These are phyloP conservation scores for Dermatemys mawii DNA, from an alignment of 2,113 vertebrate species.

Conservation along the genomic window DNA sequence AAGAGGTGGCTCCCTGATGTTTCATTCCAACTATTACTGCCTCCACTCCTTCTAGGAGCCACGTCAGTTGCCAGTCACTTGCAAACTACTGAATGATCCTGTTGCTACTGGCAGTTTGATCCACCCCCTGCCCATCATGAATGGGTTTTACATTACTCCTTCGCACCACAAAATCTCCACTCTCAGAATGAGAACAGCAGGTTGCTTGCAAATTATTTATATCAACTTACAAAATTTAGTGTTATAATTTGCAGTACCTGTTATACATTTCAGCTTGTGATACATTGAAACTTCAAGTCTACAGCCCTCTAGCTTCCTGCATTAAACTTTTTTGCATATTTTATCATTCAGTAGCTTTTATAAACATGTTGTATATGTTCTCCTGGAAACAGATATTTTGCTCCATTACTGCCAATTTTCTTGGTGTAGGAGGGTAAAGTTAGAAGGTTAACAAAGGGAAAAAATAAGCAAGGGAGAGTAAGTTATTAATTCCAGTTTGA, in stretches of 20 bases:
- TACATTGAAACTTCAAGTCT: background rate
- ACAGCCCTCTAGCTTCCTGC: background rate
- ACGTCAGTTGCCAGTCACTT: background rate
- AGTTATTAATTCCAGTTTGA: background rate
- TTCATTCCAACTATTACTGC: background rate
- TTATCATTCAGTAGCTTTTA: conserved; percentile 18
- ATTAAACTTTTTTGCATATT: background rate
- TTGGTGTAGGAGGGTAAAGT: background rate
- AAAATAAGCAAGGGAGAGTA: conserved; percentile 3
- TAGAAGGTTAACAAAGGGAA: background rate
- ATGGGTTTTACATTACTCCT: background rate
- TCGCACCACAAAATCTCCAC: background rate
- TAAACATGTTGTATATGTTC: background rate
- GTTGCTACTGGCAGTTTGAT: background rate
- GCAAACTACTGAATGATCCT: background rate
- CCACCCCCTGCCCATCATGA: background rate
- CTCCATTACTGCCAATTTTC: background rate
- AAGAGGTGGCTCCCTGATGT: background rate
- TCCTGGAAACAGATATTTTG: background rate
- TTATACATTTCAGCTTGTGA: background rate
- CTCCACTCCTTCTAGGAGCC: background rate
- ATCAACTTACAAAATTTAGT: background rate
- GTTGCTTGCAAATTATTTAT: conserved; percentile 1
- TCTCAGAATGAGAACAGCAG: background rate
- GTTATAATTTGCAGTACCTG: background rate